These are phyloP conservation scores for Halcyon smyrnensis DNA, from an alignment of 2,797 vertebrate species.

Conservation along the genomic window DNA sequence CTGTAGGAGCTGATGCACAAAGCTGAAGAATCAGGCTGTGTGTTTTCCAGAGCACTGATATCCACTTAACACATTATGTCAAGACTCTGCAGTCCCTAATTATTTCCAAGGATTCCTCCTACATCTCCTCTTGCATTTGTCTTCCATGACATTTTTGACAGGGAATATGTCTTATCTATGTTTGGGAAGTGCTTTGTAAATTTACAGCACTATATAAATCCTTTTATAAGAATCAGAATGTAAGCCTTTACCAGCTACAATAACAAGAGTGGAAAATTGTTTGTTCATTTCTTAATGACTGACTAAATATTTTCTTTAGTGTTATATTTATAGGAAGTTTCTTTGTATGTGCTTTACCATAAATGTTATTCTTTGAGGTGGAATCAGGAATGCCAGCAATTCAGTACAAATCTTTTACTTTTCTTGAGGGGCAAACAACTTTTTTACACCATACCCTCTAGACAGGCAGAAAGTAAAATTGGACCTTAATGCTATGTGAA, in stretches of 20 bases:
- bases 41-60: background rate
- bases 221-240: conserved; percentile 6
- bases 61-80: background rate
- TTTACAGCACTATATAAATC: background rate
- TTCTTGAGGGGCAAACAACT: background rate
- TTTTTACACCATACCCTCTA: background rate
- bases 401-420: background rate
- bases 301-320: conserved; percentile 35
- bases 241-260: background rate
- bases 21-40: background rate
- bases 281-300: background rate
- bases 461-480: background rate
- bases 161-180: background rate
- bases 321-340: conserved; percentile 5
- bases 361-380: conserved; percentile 39
- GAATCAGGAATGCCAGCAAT: conserved; percentile 16
- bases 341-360: background rate
- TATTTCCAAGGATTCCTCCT: background rate
- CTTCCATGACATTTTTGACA: background rate
- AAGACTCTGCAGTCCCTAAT: background rate
- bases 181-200: background rate
- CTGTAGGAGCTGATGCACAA: background rate
- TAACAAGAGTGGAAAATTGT: conserved; percentile 20
- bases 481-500: background rate
- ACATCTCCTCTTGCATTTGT: background rate